These are phyloP conservation scores for Bursaphelenchus mucronatus DNA, from an alignment of 1,140 invertebrate species.

Conservation along the genomic window DNA sequence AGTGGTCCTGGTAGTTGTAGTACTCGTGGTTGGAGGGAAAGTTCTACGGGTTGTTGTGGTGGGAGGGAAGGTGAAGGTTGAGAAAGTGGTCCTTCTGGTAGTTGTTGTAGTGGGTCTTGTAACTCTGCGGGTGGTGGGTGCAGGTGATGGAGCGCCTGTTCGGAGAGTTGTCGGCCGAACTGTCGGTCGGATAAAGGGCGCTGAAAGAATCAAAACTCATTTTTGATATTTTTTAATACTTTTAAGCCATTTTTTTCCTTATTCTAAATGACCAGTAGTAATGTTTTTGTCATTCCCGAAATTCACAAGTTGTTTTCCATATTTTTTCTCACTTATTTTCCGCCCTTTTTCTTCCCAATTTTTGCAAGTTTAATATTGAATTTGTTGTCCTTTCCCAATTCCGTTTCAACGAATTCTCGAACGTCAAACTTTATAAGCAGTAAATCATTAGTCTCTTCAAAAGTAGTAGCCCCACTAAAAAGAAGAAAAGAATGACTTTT, in stretches of 20 bases:
- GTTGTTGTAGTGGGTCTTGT: slow-evolving; percentile 16
- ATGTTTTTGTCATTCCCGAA: slow-evolving; percentile 6
- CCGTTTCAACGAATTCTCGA: slow-evolving; percentile 6
- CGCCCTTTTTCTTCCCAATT: neutral
- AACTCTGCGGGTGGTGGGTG: slow-evolving; percentile 7
- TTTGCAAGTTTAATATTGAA: neutral
- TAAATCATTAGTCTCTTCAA: too few relatives aligned
- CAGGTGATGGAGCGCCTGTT: slow-evolving; percentile 12
- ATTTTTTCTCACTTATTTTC: slow-evolving; percentile 3
- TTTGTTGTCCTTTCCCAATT: neutral
- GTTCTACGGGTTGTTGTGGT: slow-evolving; percentile 20
- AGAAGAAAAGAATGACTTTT: too few relatives aligned
- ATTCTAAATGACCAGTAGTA: too few relatives aligned
- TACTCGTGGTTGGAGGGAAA: slow-evolving; percentile 4
- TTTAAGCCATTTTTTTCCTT: too few relatives aligned
- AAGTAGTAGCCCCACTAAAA: too few relatives aligned
- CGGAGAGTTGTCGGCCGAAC: slow-evolving; percentile 13
- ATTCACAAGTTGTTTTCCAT: slow-evolving; percentile 3
- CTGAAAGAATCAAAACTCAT: slow-evolving; percentile 15
- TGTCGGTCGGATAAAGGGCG: slow-evolving; percentile 8
- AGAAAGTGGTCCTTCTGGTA: slow-evolving; percentile 16
- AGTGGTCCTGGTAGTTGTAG: slow-evolving; percentile 10
- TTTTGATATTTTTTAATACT: slow-evolving; percentile 3
- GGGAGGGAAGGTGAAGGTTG: slow-evolving; percentile 22
- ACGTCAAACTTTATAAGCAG: neutral